Conservation (phyloP, 2,797 vertebrate genomes). For the Phalloptychus januarius region DNA sequence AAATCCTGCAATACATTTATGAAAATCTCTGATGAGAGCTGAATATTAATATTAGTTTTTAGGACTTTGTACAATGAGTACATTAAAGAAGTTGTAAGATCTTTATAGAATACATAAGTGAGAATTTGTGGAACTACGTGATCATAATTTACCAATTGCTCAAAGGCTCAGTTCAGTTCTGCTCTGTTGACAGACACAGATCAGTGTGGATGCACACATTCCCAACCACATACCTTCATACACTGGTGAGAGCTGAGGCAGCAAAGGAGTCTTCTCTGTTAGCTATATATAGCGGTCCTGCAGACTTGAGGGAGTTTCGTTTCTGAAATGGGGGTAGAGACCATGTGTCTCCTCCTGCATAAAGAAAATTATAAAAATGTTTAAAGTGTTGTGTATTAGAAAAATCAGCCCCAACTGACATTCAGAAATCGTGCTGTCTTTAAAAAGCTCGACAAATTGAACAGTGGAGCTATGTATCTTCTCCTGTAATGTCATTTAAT, state of each 20-base stretch:
- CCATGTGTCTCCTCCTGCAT: conserved; percentile 16
- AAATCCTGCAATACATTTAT: background rate
- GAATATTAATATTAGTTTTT: background rate
- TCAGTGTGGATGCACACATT: conserved; percentile 28
- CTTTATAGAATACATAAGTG: background rate
- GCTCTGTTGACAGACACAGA: background rate
- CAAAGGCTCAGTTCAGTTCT: background rate
- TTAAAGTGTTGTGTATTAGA: background rate
- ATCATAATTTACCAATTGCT: too few species aligned
- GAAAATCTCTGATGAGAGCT: background rate
- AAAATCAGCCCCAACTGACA: background rate
- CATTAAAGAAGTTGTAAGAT: too few species aligned
- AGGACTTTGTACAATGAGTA: background rate
- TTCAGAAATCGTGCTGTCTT: background rate
- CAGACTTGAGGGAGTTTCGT: conserved; percentile 52
- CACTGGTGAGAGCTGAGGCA: conserved; percentile 48
- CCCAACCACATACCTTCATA: conserved; percentile 57
- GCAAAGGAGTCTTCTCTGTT: conserved; percentile 54
- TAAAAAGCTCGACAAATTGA: conserved; percentile 12
- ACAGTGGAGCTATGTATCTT: conserved; percentile 1
- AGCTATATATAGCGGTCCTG: conserved; percentile 63
- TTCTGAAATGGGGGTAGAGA: conserved; percentile 39
- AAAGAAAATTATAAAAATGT: background rate
- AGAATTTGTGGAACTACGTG: background rate
- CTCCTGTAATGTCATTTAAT: conserved; percentile 11